Base-by-base conservation (phyloP, 2,888 invertebrate species). In the Drosophila vallismaia region DNA sequence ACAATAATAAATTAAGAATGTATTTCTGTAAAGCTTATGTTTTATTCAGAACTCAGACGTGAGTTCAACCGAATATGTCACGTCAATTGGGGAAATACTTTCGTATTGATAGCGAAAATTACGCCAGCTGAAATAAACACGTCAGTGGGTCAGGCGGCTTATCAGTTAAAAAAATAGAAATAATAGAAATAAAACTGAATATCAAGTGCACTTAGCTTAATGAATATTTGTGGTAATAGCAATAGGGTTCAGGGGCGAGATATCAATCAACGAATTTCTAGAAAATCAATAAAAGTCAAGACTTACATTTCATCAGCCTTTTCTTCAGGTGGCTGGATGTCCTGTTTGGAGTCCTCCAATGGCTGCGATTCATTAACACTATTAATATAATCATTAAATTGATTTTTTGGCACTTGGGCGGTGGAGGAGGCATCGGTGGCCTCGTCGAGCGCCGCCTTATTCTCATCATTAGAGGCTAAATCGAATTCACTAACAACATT, bases 371-470 rank as follows among this genome's bases (percentile, higher is more conserved):
- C 49, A 73, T 68, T 72, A 68, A 59, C 50, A 53, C 72, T 60
- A 53, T 26, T 40, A 51, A 59, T 49, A 58, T 59, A 60, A 77
- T 79, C 57, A 57, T 52, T 19, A 66, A 64, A 71, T 66, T 71
- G 46, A 67, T 71, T 79, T 58, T 83, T 84, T 71, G 79, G 82
- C 71, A 81, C 78, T 74, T 79, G 57, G 62, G 66, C 76, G 56
- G 60, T 62, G 60, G 60, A 29, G 59, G 48, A 12, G 48, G 54
- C 54, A 3, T 10, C 33, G 1, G 49, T 7, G n/a, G 26, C 48
- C 54, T 26, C 33, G n/a, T 44, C 31, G 8, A 12, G 48, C 28
- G 38, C 42, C 29, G 24, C 38, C 33, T 31, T 19, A 19, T 19
- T 59, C 51, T 40, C 45, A 31, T 59, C 62, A 59, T 55, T 56